phyloP scores from a whole-genome alignment of 2,888 invertebrate genomes.

The Rhopalosiphum nymphaeae region DNA sequence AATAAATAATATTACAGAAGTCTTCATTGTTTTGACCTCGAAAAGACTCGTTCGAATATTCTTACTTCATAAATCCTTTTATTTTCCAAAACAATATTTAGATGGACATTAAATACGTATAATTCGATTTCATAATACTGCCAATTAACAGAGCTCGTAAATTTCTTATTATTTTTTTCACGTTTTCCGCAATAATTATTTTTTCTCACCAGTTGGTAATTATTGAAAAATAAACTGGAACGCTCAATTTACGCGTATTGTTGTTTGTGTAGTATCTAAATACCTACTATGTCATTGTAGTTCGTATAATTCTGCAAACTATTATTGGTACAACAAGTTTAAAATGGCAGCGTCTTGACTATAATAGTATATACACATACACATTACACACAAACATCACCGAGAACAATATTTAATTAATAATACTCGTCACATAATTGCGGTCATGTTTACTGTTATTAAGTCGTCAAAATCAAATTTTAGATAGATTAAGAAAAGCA shows the following conservation, averaged over 20 bases:
- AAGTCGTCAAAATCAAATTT: neutral
- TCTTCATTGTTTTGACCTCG: neutral
- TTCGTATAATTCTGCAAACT: neutral
- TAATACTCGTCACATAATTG: neutral
- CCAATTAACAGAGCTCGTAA: neutral
- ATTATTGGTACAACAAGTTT: neutral
- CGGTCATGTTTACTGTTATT: neutral
- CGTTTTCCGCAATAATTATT: neutral
- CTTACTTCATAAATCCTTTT: neutral
- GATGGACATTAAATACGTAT: neutral
- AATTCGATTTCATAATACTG: neutral
- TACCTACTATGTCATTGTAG: neutral
- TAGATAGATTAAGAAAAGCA: neutral
- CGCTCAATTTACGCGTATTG: neutral
- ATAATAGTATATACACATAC: neutral
- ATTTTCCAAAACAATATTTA: neutral
- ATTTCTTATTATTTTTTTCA: neutral
- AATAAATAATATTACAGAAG: neutral
- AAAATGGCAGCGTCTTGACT: neutral
- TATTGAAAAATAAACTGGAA: neutral
- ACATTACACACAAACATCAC: neutral
- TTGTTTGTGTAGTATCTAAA: neutral
- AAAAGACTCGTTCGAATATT: neutral
- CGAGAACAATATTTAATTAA: neutral
- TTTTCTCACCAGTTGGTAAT: neutral